Evolutionary conservation across 2,797 vertebrate genomes (phyloP).

Genomic region (Bradypus variegatus): DNA sequence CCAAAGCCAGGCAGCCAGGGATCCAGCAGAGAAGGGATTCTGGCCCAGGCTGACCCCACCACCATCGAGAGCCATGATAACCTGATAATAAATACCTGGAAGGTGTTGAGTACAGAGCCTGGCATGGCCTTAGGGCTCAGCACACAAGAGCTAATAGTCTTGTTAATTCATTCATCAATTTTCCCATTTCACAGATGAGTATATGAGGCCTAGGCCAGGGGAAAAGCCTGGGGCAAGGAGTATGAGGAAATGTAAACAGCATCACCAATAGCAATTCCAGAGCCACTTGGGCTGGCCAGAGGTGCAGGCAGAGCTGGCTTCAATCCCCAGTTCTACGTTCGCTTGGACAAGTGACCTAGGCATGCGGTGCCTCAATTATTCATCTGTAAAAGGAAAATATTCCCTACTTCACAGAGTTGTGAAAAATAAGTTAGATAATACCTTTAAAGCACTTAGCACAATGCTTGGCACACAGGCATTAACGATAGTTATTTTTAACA

Average conservation of each 20-base stretch:
- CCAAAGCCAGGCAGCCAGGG: neutral
- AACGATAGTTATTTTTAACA: neutral
- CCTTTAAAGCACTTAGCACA: neutral
- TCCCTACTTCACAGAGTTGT: neutral
- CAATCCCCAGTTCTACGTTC: neutral
- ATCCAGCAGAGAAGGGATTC: neutral
- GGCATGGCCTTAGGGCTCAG: neutral
- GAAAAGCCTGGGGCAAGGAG: neutral
- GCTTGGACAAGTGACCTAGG: neutral
- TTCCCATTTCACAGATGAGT: neutral
- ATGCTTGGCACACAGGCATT: neutral
- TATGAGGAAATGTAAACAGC: neutral
- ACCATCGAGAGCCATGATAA: slow-evolving; percentile 22
- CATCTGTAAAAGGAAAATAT: neutral
- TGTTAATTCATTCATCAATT: neutral
- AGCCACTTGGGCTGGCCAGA: neutral
- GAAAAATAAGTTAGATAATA: neutral
- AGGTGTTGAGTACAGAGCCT: neutral
- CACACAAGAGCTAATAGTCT: accelerated
- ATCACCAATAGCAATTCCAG: neutral
- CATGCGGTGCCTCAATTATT: neutral
- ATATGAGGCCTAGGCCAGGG: neutral
- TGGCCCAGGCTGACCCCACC: slow-evolving; percentile 1
- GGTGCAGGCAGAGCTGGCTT: neutral
- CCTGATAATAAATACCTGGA: slow-evolving; percentile 26